Conservation (phyloP, 2,888 invertebrate species). For the Belgica antarctica region DNA sequence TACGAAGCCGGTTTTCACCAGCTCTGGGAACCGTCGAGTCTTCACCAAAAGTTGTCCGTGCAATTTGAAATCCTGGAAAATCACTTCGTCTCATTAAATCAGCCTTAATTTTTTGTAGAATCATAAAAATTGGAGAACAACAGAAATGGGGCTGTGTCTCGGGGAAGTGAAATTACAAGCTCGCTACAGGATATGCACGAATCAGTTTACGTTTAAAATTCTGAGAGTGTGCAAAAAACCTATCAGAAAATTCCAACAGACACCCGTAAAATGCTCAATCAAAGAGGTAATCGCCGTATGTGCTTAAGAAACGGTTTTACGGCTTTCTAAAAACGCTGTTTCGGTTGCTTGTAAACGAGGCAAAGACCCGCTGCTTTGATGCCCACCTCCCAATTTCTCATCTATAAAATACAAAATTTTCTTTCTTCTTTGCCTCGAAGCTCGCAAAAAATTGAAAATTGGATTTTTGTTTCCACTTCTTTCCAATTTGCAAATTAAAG, state of each 20-base stretch:
- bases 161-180: background rate
- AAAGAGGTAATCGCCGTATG: background rate
- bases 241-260: background rate
- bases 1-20: no score
- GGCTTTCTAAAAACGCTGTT: background rate
- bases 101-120: no score
- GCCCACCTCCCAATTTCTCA: background rate
- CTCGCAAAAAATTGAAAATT: background rate
- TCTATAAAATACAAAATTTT: background rate
- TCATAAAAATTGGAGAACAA: background rate
- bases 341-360: background rate
- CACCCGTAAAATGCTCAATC: background rate
- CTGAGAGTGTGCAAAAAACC: background rate
- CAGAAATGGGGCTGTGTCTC: no score
- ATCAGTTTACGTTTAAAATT: slow-evolving; percentile 4
- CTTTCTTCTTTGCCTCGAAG: background rate
- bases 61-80: no score
- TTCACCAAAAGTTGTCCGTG: no score
- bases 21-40: no score
- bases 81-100: no score
- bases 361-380: background rate
- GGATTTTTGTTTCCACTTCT: background rate
- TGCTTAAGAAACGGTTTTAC: background rate
- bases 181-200: background rate
- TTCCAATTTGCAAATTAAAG: background rate